Base-by-base conservation (phyloP, 1,140 invertebrate species). In the Samia ricini region DNA sequence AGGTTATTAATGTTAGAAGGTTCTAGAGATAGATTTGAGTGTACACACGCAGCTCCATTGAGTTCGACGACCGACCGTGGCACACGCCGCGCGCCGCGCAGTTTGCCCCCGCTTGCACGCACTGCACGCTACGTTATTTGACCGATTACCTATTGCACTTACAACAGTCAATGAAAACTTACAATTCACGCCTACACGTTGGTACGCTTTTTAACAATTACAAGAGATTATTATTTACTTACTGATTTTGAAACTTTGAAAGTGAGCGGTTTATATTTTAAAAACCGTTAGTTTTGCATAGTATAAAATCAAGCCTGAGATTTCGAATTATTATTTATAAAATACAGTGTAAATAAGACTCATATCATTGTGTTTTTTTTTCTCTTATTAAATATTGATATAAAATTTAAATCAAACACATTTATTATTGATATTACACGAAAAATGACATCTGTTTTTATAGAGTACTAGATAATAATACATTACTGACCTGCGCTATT, bases 21-120 rank as follows among this genome's bases (percentile, higher is more conserved):
- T 57, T 57, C 56, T 57, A 18, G 56, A 57, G 56, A 29, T 59
- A 33, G 54, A 22, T 22, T 49, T 59, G 21, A 49, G 21, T 49
- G 57, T 49, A 18, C 18, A 26, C 42, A 21, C 26, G 7, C 18
- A 22, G 57, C 49, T 24, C 12, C 5, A 59, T 56, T 23, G 67
- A 66, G 77, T 77, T 85, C 81, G 75, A 72, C 66, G 82, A 77
- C 84, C 82, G 81, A 63, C 77, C 79, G 68, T 76, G 79, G 71
- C 79, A 72, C 70, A 69, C n/a, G 63, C 68, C 15, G 15, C 60
- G 57, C 54, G 52, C 58, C 60, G 57, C 54, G 52, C 58, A 10
- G 36, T 48, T 48, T n/a, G n/a, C n/a, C 33, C 33, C 33, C 65
- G 63, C 52, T 33, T 50, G 70, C 67, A 68, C 66, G 74, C 68